Evolutionary conservation across 53 echinoderm and acorn worm species (phyloP).

Genomic region (Zoroaster sp.): DNA sequence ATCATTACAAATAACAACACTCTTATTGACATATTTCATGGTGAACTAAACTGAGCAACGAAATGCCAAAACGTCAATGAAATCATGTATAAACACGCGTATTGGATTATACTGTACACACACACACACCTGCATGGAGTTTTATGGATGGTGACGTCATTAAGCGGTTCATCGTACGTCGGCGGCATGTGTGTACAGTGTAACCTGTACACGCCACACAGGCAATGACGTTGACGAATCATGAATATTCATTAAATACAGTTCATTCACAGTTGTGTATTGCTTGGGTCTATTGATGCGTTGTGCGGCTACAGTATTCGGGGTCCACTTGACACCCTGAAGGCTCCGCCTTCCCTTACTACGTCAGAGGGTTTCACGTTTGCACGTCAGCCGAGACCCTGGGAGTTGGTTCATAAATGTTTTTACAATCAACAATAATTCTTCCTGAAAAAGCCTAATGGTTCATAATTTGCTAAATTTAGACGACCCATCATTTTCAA

Average conservation of each 20-base stretch:
- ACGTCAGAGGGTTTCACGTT: constrained; percentile 1
- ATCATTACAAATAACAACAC: constrained; percentile 17
- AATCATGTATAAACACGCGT: not conserved
- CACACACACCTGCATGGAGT: not conserved
- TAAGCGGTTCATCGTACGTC: not conserved
- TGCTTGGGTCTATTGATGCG: not conserved
- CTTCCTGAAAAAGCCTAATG: not conserved
- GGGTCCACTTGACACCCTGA: not conserved
- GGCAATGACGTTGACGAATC: constrained; percentile 6
- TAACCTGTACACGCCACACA: not conserved
- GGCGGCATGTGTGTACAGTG: not conserved
- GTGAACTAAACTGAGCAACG: constrained; percentile 1
- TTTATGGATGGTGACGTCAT: constrained; percentile 20
- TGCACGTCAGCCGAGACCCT: constrained; percentile 23
- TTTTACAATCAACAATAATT: not conserved
- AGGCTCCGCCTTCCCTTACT: not conserved
- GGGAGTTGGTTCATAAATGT: not conserved
- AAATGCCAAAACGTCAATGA: not conserved
- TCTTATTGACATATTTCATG: not conserved
- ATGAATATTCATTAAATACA: constrained; percentile 26
- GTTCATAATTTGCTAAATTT: not conserved
- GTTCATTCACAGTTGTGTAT: not conserved
- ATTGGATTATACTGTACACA: not conserved
- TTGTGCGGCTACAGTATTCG: not conserved
- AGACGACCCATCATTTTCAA: no score